Evolutionary conservation across 2,113 vertebrate species (phyloP).

Genomic region (Opisthocomus hoazin): DNA sequence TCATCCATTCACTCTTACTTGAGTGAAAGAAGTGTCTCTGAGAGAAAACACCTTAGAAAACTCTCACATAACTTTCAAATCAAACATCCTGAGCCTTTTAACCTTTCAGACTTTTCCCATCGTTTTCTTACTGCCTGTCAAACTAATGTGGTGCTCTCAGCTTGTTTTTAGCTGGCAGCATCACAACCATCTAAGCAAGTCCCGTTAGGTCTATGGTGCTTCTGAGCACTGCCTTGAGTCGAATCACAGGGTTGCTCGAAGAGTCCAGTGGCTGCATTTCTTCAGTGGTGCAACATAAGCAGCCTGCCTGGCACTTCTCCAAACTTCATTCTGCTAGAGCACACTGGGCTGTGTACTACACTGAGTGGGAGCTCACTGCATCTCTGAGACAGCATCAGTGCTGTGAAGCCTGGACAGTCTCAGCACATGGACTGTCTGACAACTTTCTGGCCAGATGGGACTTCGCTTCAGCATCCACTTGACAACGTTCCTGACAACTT

Average conservation of each 20-base stretch:
- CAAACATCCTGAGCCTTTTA: background rate
- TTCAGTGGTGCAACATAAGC: background rate
- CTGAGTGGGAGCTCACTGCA: background rate
- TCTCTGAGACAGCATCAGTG: background rate
- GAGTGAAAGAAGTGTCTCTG: background rate
- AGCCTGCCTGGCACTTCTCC: background rate
- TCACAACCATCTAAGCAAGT: background rate
- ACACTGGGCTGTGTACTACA: accelerated
- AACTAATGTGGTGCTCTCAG: background rate
- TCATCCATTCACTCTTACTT: background rate
- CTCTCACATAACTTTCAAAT: background rate
- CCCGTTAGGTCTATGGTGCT: background rate
- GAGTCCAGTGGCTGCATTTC: background rate
- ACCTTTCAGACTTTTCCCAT: background rate
- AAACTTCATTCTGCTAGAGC: background rate
- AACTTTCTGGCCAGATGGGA: background rate
- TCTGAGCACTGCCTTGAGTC: background rate
- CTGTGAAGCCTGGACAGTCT: background rate
- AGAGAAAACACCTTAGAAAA: background rate
- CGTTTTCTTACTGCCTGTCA: background rate
- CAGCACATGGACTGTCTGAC: background rate
- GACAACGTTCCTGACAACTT: background rate
- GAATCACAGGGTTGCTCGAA: background rate
- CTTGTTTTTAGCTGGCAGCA: background rate
- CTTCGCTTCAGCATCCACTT: background rate